Evolutionary conservation across 1,140 invertebrate genomes (phyloP), one percentile per base, ranked within the genome.

Genomic region (Condylostylus longicornis): DNA sequence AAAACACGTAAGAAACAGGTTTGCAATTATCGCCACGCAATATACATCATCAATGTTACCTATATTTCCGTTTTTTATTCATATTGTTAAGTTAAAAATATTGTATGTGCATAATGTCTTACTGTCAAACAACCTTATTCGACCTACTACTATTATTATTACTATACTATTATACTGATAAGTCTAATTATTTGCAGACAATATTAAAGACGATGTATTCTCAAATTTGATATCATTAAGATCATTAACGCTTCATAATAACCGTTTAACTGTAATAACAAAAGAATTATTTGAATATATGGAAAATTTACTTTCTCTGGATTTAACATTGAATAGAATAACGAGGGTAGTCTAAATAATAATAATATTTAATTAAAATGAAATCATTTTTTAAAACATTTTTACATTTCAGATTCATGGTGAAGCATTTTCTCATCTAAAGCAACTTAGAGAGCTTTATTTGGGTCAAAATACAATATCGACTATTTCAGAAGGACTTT

Each of bases 321-420:
- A 75, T 29, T 44, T 76, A 13, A 69, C 70, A 17, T 66, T 61
- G 49, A 75, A 75, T 45, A 66, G 66, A 44, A 65, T 77, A 21
- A 47, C 48, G 13, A 42, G 50, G 39, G 54, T 58, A 37, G 5
- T 30, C 28, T 8, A 13, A 8, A 8, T 7, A 25, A 12, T 30
- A 30, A 14, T 6, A 13, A 21, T 13, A 33, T 18, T 9, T 33
- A 10, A 33, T 33, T 33, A 9, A 18, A 17, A 6, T 10, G 7
- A 7, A 18, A 17, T 33, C 13, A 33, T 13, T 10, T 4, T 10
- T n/a, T 13, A 7, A 21, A 12, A 14, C 14, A 9, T 8, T 21
- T 4, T n/a, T 19, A 0, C 6, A 23, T 13, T 22, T 0, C 3
- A 53, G 48, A 62, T 72, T 15, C 49, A 62, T 31, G 48, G 51